These are phyloP conservation scores for Leucophora obtusa DNA, from an alignment of 2,888 invertebrate species.

Conservation along the genomic window DNA sequence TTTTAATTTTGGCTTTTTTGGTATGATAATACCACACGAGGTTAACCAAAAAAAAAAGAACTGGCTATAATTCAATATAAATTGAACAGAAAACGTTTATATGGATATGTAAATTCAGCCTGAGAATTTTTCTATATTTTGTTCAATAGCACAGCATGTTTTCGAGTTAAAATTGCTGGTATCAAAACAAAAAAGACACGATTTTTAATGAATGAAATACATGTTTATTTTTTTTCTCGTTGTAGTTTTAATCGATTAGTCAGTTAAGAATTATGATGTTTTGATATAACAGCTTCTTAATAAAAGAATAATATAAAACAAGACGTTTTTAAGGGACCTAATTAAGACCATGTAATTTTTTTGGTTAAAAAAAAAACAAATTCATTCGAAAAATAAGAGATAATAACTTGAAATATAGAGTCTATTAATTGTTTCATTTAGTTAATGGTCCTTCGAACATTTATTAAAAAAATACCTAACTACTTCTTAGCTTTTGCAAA, in stretches of 20 bases:
- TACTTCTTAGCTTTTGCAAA: no score
- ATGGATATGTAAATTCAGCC: not conserved
- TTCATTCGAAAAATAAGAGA: no score
- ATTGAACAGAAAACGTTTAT: not conserved
- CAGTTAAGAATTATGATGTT: not conserved
- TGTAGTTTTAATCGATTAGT: not conserved
- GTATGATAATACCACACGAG: constrained; percentile 14
- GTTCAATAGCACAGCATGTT: not conserved
- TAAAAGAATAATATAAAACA: not conserved
- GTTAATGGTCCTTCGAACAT: not conserved
- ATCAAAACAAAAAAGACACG: not conserved
- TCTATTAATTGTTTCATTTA: not conserved
- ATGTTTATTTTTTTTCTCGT: not conserved
- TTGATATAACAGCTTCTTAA: not conserved
- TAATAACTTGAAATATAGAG: no score
- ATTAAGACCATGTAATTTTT: no score
- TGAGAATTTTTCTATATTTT: not conserved
- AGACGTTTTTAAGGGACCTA: not conserved
- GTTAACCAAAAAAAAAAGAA: not conserved
- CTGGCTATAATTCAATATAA: not conserved
- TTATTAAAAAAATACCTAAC: no score
- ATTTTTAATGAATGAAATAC: constrained; percentile 1
- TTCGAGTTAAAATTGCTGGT: not conserved
- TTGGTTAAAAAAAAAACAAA: not conserved
- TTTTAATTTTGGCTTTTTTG: constrained; percentile 50